phyloP scores from a whole-genome alignment of 2,888 invertebrate species.

The Caenorhabditis japonica region DNA sequence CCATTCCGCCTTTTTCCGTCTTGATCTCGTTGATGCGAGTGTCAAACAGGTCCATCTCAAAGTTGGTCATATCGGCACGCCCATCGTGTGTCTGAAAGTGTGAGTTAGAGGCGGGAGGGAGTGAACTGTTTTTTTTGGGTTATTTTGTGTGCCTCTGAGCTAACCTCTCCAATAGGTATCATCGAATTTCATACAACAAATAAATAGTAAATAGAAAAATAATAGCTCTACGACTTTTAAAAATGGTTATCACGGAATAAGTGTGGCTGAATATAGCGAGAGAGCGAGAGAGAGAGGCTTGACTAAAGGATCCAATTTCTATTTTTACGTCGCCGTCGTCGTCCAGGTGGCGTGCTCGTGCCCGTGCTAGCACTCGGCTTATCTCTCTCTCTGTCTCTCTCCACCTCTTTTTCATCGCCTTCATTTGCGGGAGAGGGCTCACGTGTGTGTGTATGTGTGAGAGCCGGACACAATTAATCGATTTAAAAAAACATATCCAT shows the following conservation, averaged over 20 bases:
- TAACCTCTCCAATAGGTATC: conserved; percentile 67
- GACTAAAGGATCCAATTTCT: no score
- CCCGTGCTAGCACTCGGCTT: conserved; percentile 19
- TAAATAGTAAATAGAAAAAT: no score
- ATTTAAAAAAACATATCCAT: conserved; percentile 15
- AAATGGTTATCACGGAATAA: no score
- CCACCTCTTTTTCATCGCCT: conserved; percentile 11
- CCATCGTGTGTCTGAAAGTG: conserved; percentile 73
- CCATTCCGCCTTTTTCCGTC: conserved; percentile 48
- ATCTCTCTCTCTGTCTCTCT: conserved; percentile 25
- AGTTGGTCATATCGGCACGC: conserved; percentile 75
- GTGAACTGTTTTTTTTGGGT: no score
- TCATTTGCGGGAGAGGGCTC: conserved; percentile 10
- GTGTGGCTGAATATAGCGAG: no score
- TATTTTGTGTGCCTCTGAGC: neutral
- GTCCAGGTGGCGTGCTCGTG: no score
- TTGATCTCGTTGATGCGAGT: conserved; percentile 65
- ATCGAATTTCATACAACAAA: conserved; percentile 18
- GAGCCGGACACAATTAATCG: conserved; percentile 32
- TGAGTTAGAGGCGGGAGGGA: no score
- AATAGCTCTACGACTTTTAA: no score
- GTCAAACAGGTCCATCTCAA: conserved; percentile 75
- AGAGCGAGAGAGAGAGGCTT: conserved; percentile 2
- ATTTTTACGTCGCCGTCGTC: conserved; percentile 21
- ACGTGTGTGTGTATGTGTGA: neutral